These are phyloP conservation scores for Apoda limacodes DNA, from an alignment of 2,888 invertebrate genomes.

Conservation along the genomic window DNA sequence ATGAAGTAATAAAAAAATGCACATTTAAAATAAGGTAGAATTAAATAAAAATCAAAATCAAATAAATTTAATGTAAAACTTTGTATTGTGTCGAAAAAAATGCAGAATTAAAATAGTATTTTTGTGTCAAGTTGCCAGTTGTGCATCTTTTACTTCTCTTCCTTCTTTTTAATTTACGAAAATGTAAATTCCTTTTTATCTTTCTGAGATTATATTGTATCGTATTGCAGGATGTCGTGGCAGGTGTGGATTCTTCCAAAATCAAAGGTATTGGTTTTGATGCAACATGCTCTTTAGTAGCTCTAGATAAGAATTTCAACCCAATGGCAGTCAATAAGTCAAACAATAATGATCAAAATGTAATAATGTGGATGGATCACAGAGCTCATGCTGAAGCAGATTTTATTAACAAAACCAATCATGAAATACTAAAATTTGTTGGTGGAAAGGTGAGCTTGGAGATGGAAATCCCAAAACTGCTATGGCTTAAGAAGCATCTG, in stretches of 20 bases:
- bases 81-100: too few species aligned
- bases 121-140: too few species aligned
- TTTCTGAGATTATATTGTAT: too few species aligned
- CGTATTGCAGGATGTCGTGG: conserved; percentile 69
- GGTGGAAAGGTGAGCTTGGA: conserved; percentile 96
- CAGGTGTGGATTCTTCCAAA: conserved; percentile 55
- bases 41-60: too few species aligned
- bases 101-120: too few species aligned
- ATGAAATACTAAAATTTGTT: conserved; percentile 84
- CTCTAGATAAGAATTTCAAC: conserved; percentile 75
- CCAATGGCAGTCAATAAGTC: conserved; percentile 79
- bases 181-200: too few species aligned
- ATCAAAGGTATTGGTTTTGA: conserved; percentile 94
- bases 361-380: conserved; percentile 95
- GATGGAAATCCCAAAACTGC: conserved; percentile 95
- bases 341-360: conserved; percentile 78
- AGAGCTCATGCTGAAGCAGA: conserved; percentile 84
- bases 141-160: too few species aligned
- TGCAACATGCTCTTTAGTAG: conserved; percentile 94
- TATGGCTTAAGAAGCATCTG: conserved; percentile 89
- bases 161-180: too few species aligned
- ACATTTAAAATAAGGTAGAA: too few species aligned
- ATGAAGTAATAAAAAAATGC: too few species aligned
- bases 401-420: conserved; percentile 80
- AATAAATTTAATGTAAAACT: too few species aligned